These are phyloP conservation scores for Agapostemon virescens DNA, from an alignment of 2,888 invertebrate species.

Conservation along the genomic window DNA sequence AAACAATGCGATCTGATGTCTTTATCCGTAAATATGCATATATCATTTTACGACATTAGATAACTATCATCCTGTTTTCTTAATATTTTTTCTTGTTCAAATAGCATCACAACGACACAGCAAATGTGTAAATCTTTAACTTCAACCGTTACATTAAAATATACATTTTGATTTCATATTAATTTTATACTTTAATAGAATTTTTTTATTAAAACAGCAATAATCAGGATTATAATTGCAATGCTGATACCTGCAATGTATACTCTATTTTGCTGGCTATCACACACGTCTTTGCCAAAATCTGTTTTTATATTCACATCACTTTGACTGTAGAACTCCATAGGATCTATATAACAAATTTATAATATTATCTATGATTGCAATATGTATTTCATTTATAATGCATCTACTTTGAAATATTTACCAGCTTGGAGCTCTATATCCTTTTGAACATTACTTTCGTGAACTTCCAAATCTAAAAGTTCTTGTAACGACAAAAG, in stretches of 20 bases:
- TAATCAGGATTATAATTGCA: slow-evolving; percentile 84
- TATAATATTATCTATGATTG: background rate
- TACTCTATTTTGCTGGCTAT: slow-evolving; percentile 83
- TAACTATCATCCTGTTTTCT: slow-evolving; percentile 18
- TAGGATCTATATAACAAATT: slow-evolving; percentile 74
- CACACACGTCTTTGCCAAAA: slow-evolving; percentile 82
- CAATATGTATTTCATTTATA: slow-evolving; percentile 4
- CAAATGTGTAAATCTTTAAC: slow-evolving; percentile 23
- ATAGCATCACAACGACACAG: slow-evolving; percentile 5
- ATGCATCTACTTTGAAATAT: slow-evolving; percentile 55
- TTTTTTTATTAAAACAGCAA: slow-evolving; percentile 85
- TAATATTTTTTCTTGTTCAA: slow-evolving; percentile 16
- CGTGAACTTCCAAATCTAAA: slow-evolving; percentile 88
- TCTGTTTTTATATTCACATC: slow-evolving; percentile 81
- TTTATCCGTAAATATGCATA: slow-evolving; percentile 33
- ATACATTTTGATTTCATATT: slow-evolving; percentile 23
- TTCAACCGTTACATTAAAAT: slow-evolving; percentile 27
- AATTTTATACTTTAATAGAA: slow-evolving; percentile 57
- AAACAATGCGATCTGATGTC: slow-evolving; percentile 22
- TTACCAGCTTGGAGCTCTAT: slow-evolving; percentile 90
- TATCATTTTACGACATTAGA: slow-evolving; percentile 25
- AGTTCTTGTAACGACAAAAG: slow-evolving; percentile 90
- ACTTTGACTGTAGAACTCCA: slow-evolving; percentile 79
- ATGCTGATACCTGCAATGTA: slow-evolving; percentile 84
- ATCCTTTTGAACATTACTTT: slow-evolving; percentile 86